A percentile compares a stretch with the other conserved stretches of the same genome.
These are phyloP conservation scores for Aegithalos caudatus DNA, from an alignment of 2,113 vertebrate genomes.

Conservation along the genomic window DNA sequence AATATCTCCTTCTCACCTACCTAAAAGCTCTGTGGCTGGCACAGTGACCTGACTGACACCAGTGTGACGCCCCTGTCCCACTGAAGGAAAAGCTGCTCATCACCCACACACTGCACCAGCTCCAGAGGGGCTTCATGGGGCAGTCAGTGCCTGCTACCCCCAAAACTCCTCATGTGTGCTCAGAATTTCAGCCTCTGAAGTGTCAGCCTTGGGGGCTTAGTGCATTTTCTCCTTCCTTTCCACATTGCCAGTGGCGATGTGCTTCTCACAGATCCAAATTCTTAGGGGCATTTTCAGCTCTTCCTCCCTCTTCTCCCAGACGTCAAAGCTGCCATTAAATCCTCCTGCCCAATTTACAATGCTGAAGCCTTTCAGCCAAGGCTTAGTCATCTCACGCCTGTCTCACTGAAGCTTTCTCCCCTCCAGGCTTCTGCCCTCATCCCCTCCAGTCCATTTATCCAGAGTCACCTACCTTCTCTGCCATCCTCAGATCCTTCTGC, in stretches of 20 bases:
- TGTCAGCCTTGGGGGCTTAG: neutral
- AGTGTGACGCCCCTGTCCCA: neutral
- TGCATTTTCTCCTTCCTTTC: neutral
- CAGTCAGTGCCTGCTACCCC: neutral
- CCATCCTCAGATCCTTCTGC: constrained; percentile 34
- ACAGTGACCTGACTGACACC: neutral
- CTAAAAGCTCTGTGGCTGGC: neutral
- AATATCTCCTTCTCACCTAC: neutral
- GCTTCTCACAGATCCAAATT: neutral
- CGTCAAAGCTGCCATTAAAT: constrained; percentile 43
- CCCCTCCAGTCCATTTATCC: constrained; percentile 54
- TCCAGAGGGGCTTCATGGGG: neutral
- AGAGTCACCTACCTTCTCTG: constrained; percentile 35
- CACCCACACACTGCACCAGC: fast-evolving
- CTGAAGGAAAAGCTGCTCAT: neutral
- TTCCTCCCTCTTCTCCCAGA: constrained; percentile 24
- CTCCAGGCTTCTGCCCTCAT: constrained; percentile 57
- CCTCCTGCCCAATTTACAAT: constrained; percentile 29
- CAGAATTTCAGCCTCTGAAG: constrained; percentile 5
- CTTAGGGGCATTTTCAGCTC: constrained; percentile 46
- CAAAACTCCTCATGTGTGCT: neutral
- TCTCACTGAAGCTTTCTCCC: constrained; percentile 54
- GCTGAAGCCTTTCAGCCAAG: constrained; percentile 53
- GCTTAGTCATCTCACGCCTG: constrained; percentile 26
- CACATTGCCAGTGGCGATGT: constrained; percentile 25